phyloP scores from a whole-genome alignment of 2,113 vertebrate species.

The Meriones unguiculatus region DNA sequence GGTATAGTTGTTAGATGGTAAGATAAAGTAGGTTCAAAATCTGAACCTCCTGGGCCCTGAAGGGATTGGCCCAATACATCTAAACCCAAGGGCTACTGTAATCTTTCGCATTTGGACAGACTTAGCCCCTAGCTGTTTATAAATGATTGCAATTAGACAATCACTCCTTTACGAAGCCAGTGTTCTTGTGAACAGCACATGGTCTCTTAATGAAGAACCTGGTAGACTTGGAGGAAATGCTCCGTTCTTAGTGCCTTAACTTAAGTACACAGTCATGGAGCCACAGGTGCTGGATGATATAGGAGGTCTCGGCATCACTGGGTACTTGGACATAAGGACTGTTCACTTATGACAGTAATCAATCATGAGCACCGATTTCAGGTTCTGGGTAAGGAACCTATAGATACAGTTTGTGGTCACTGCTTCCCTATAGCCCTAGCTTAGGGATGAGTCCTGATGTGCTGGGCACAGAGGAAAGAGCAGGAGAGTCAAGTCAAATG shows the following conservation, averaged over 20 bases:
- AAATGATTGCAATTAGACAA: background rate
- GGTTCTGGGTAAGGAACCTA: background rate
- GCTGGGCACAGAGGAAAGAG: background rate
- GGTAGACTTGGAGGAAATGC: background rate
- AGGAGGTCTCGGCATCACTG: background rate
- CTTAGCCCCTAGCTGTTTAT: background rate
- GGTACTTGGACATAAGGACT: background rate
- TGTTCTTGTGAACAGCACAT: background rate
- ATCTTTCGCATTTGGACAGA: background rate
- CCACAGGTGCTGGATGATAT: background rate
- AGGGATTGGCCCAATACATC: background rate
- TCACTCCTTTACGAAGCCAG: background rate
- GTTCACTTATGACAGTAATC: background rate
- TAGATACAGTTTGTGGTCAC: background rate
- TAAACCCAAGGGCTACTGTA: background rate
- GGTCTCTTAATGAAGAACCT: conserved; percentile 22
- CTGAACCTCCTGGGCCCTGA: background rate
- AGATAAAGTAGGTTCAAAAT: background rate
- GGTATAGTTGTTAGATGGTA: background rate
- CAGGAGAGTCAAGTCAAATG: background rate
- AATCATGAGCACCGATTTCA: background rate
- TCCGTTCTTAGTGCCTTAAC: background rate
- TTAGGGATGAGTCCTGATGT: background rate
- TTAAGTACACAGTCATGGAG: background rate
- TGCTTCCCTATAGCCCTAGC: background rate